These are phyloP conservation scores for Podocnemis expansa DNA, from an alignment of 2,113 vertebrate genomes.

Conservation along the genomic window DNA sequence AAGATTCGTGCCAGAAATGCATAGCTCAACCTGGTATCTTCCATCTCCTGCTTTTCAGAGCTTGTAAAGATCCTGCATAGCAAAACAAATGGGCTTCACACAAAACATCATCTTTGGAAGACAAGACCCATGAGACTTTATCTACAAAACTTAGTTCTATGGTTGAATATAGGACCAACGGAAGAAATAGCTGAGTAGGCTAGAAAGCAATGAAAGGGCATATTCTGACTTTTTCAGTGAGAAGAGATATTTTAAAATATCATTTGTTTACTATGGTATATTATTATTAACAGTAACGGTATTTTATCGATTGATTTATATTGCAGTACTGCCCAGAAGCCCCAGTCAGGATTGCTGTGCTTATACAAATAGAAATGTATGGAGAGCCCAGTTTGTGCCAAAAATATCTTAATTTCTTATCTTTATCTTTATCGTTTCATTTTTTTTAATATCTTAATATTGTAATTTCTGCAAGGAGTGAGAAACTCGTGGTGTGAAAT, in stretches of 20 bases:
- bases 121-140: not conserved
- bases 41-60: not conserved
- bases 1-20: not conserved
- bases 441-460: no score
- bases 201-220: not conserved
- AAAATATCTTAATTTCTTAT: not conserved
- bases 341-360: not conserved
- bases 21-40: not conserved
- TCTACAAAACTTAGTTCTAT: not conserved
- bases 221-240: not conserved
- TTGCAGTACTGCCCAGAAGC: not conserved
- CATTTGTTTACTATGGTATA: not conserved
- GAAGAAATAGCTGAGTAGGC: not conserved
- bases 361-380: not conserved
- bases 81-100: not conserved
- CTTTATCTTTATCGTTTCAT: no score
- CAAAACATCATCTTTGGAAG: not conserved
- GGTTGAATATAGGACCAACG: not conserved
- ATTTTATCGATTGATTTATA: not conserved
- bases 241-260: slow-evolving; percentile 11
- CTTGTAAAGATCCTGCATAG: not conserved
- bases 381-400: not conserved
- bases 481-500: not conserved
- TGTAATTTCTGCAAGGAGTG: not conserved
- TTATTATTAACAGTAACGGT: not conserved